Percentiles rank a stretch among this genome's conserved stretches.
These are phyloP conservation scores for Goniozus legneri DNA, from an alignment of 1,140 invertebrate species.

Conservation along the genomic window DNA sequence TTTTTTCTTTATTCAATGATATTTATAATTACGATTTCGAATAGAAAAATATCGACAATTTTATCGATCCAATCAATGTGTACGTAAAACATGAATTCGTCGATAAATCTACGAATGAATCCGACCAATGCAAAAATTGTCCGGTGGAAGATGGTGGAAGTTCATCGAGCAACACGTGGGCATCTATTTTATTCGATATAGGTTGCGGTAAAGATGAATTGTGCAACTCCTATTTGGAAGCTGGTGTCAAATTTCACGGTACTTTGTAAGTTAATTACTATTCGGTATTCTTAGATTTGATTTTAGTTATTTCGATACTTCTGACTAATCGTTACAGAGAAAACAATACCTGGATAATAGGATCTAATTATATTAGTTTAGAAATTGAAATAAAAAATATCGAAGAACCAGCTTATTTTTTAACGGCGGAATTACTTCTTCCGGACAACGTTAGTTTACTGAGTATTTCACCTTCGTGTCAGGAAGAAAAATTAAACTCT, in stretches of 20 bases:
- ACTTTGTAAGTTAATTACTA: slow-evolving; percentile 13
- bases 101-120: background rate
- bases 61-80: slow-evolving; percentile 32
- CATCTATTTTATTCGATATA: slow-evolving; percentile 42
- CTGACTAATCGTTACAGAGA: slow-evolving; percentile 16
- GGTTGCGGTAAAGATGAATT: slow-evolving; percentile 44
- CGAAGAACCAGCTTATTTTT: slow-evolving; percentile 45
- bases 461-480: slow-evolving; percentile 44
- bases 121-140: slow-evolving; percentile 26
- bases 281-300: slow-evolving; percentile 5
- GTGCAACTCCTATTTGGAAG: slow-evolving; percentile 45
- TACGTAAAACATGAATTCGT: slow-evolving; percentile 23
- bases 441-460: slow-evolving; percentile 33
- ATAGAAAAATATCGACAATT: slow-evolving; percentile 26
- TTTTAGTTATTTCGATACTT: slow-evolving; percentile 1
- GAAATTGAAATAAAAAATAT: slow-evolving; percentile 36
- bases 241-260: slow-evolving; percentile 18
- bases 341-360: slow-evolving; percentile 40
- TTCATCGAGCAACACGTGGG: slow-evolving; percentile 13
- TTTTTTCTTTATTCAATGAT: too few relatives aligned
- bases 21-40: too few relatives aligned
- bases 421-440: slow-evolving; percentile 29
- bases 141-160: slow-evolving; percentile 21
- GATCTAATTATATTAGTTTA: slow-evolving; percentile 39
- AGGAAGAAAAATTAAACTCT: slow-evolving; percentile 21